Base-by-base conservation (phyloP, 2,888 invertebrate species). In the Plemyria rubiginata region DNA sequence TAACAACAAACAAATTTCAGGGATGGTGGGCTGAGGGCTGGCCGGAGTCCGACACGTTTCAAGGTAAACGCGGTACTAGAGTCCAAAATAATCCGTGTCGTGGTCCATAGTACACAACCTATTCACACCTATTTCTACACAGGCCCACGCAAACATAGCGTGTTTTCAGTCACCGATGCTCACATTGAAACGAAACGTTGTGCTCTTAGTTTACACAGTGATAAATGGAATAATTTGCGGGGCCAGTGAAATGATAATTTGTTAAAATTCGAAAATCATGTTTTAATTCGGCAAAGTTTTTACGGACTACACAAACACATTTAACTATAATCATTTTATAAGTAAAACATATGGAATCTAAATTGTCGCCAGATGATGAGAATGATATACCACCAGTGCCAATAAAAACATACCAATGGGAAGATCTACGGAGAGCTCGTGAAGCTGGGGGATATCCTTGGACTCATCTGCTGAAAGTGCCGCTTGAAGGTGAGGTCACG, bases 341-440 rank as follows among this genome's bases (percentile, higher is more conserved):
- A 79, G 78, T 82, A 88, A 70, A 88, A 90, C 91, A 86, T 90
- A 92, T 92, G 92, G 92, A 91, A 92, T 88, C 92, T 92, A 84
- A 86, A 90, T 93, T 92, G 88, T 93, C 84, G 75, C 84, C 93
- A 93, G 93, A 93, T 91, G 87, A 82, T 84, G 82, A 85, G 70
- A 87, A 85, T 85, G 81, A 81, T 75, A 76, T 83, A 76, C 96
- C 96, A 72, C 95, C 95, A 70, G 93, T 96, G 76, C 96, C 96
- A 67, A 93, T 95, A 76, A 95, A 96, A 86, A 96, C 96, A 56
- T 97, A 96, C 86, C 94, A 95, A 91, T 97, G 96, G 96, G 96
- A 97, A 88, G 96, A 97, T 86, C 88, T 97, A 46, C 90, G 94
- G 75, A 93, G 96, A 81, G 94, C 95, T 73, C 95, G 95, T 86